A percentile compares a stretch with the other conserved stretches of the same genome.
These are phyloP conservation scores for Branchipolynoe longqiensis DNA, from an alignment of 2,888 invertebrate species.

Conservation along the genomic window DNA sequence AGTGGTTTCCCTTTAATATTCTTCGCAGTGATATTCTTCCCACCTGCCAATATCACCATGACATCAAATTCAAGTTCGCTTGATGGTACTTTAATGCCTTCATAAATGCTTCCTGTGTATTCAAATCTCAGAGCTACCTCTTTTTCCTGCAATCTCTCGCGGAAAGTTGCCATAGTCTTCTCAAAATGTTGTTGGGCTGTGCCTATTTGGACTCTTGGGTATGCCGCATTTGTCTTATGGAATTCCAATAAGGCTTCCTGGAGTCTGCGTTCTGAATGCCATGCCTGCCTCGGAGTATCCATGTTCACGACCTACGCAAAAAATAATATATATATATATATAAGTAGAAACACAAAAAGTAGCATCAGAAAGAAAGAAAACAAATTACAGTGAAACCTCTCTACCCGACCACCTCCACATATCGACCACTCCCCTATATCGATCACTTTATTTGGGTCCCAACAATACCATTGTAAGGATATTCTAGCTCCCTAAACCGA, in stretches of 20 bases:
- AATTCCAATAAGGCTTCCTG: background rate
- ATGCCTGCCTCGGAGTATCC: no score
- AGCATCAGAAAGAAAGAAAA: no score
- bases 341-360: no score
- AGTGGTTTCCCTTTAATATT: no score
- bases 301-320: no score
- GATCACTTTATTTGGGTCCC: no score
- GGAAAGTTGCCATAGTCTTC: background rate
- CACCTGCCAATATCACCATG: background rate
- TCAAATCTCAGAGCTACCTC: background rate
- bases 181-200: background rate
- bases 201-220: background rate
- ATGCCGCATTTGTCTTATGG: background rate
- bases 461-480: no score
- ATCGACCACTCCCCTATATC: no score
- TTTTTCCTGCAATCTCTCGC: background rate
- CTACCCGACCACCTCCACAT: no score
- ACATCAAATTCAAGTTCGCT: constrained; percentile 8
- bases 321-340: no score
- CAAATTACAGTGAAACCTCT: no score
- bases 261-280: background rate
- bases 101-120: constrained; percentile 1
- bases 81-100: constrained; percentile 6
- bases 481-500: no score
- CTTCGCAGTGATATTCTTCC: background rate